Evolutionary conservation across 2,888 invertebrate species (phyloP).

Genomic region (Adineta ricciae): DNA sequence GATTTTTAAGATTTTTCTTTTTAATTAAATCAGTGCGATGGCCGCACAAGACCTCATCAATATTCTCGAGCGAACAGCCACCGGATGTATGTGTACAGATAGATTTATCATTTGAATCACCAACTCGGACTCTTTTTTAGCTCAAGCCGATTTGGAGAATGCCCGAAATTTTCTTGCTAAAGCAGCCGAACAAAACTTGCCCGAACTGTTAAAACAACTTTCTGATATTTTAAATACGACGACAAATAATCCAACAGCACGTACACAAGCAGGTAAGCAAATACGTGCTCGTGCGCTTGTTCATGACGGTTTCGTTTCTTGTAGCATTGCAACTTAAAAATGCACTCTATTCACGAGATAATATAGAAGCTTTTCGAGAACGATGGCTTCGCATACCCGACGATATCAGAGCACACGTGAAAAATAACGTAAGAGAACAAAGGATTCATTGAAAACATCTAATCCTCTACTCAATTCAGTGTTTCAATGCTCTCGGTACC

Average conservation of each 20-base stretch:
- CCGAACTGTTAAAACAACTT: constrained; percentile 29
- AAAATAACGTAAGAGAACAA: constrained; percentile 68
- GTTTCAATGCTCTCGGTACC: constrained; percentile 82
- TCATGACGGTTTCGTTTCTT: too few relatives aligned
- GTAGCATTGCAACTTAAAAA: constrained; percentile 33
- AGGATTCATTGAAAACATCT: constrained; percentile 40
- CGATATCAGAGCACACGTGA: constrained; percentile 75
- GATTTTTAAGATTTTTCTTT: background rate
- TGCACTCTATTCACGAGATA: constrained; percentile 33
- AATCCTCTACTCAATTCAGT: constrained; percentile 43
- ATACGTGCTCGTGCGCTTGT: too few relatives aligned
- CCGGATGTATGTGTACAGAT: background rate
- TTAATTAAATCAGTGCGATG: background rate
- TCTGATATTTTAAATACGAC: constrained; percentile 30
- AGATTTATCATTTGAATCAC: background rate
- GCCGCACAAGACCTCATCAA: background rate
- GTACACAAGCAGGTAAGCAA: constrained; percentile 30
- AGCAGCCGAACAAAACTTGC: constrained; percentile 34
- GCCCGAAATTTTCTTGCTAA: constrained; percentile 32
- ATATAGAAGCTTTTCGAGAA: constrained; percentile 24
- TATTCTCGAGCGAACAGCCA: background rate
- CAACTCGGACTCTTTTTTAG: background rate
- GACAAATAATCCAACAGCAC: constrained; percentile 27
- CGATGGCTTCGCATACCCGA: constrained; percentile 83
- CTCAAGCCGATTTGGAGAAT: constrained; percentile 28